Percentiles rank a stretch among this genome's conserved stretches.
phyloP scores from a whole-genome alignment of 1,140 invertebrate species.

The Anoplolepis gracilipes region DNA sequence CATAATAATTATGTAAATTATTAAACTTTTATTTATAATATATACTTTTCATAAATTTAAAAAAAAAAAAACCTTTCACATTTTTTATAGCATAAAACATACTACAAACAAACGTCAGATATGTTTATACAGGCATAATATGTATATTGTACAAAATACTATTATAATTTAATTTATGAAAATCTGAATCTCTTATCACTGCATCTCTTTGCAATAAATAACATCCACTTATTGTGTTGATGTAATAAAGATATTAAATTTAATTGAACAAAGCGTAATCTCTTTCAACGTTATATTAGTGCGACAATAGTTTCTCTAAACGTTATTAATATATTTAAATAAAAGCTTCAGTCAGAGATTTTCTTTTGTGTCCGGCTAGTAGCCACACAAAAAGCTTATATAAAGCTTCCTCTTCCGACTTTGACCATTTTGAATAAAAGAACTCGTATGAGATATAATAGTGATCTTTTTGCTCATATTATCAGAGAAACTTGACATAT shows the following conservation, averaged over 20 bases:
- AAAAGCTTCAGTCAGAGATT: constrained; percentile 65
- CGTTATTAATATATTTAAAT: constrained; percentile 79
- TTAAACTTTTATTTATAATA: neutral
- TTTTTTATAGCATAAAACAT: neutral
- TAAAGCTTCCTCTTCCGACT: neutral
- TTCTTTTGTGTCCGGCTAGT: constrained; percentile 62
- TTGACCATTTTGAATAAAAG: constrained; percentile 24
- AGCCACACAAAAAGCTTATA: constrained; percentile 57
- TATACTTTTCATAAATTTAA: too few species aligned
- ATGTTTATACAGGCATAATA: neutral
- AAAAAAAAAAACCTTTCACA: too few species aligned
- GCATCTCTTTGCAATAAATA: constrained; percentile 63
- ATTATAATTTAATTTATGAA: neutral
- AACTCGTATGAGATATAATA: neutral
- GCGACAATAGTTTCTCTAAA: constrained; percentile 64
- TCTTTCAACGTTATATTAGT: constrained; percentile 26
- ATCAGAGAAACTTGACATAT: neutral
- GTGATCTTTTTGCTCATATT: neutral
- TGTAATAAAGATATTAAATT: constrained; percentile 76
- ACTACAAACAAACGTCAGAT: neutral
- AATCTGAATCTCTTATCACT: neutral
- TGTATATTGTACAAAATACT: constrained; percentile 9
- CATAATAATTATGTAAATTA: neutral
- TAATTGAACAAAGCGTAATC: constrained; percentile 75
- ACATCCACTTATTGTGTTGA: constrained; percentile 57